phyloP scores from a whole-genome alignment of 2,797 vertebrate genomes.

The Percopsis omiscomaycus region DNA sequence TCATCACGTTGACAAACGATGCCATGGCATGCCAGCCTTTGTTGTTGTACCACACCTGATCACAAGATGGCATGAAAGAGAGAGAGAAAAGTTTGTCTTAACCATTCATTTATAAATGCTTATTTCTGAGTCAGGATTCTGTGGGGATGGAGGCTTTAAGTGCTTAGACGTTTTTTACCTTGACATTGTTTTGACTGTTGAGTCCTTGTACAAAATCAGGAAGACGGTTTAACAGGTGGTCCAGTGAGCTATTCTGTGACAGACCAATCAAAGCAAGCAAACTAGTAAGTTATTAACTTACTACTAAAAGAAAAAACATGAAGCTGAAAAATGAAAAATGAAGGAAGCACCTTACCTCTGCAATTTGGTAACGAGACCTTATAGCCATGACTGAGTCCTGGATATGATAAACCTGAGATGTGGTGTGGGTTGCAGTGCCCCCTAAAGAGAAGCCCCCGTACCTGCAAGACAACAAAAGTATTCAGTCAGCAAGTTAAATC shows the following conservation, averaged over 20 bases:
- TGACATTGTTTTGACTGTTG: conserved; percentile 79
- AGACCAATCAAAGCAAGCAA: conserved; percentile 1
- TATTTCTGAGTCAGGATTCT: background rate
- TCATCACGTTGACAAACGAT: conserved; percentile 87
- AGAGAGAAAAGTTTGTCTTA: background rate
- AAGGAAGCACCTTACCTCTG: conserved; percentile 58
- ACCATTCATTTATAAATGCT: background rate
- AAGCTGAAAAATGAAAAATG: background rate
- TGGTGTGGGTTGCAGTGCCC: conserved; percentile 57
- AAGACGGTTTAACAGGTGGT: conserved; percentile 76
- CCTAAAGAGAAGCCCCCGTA: conserved; percentile 91
- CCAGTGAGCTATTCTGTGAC: conserved; percentile 79
- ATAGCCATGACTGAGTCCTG: conserved; percentile 66
- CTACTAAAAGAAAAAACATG: background rate
- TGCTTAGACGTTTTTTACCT: conserved; percentile 67
- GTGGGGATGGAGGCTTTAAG: too few species aligned
- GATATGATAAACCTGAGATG: conserved; percentile 58
- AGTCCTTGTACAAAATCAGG: conserved; percentile 71
- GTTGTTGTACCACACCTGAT: conserved; percentile 94
- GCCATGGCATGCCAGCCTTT: conserved; percentile 93
- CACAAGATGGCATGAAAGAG: background rate
- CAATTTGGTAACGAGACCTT: conserved; percentile 62
- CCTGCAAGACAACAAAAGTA: conserved; percentile 60
- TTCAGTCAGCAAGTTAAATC: background rate
- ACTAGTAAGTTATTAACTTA: background rate